Percentiles rank a stretch among this genome's conserved stretches.
phyloP scores from a whole-genome alignment of 2,888 invertebrate species.

The Drosophila mimica region DNA sequence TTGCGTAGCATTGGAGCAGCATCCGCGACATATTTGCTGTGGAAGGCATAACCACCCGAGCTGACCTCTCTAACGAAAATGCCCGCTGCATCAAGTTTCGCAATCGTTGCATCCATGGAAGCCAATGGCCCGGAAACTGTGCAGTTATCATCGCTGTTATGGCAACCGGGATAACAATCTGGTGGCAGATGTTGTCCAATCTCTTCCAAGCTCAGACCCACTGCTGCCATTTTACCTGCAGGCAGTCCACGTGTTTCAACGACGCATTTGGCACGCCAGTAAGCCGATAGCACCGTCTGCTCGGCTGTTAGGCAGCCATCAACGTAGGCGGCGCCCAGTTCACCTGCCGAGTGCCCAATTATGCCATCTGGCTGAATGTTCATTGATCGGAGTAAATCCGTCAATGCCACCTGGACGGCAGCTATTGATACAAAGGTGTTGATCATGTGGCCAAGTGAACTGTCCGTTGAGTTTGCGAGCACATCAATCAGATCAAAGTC shows the following conservation, averaged over 20 bases:
- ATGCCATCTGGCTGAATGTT: constrained; percentile 96
- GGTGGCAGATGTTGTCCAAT: constrained; percentile 90
- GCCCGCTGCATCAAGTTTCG: constrained; percentile 89
- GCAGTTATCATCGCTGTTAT: constrained; percentile 97
- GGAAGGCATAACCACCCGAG: constrained; percentile 95
- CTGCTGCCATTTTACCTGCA: constrained; percentile 95
- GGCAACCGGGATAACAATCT: constrained; percentile 95
- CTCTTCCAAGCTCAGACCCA: constrained; percentile 95
- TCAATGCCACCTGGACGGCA: constrained; percentile 97
- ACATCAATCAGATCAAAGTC: constrained; percentile 93
- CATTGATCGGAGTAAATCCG: constrained; percentile 91
- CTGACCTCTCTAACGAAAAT: constrained; percentile 94
- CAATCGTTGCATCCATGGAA: constrained; percentile 89
- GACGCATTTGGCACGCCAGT: constrained; percentile 95
- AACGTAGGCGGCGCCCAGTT: constrained; percentile 95
- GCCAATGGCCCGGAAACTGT: constrained; percentile 95
- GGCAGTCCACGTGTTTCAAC: constrained; percentile 89
- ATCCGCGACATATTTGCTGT: constrained; percentile 94
- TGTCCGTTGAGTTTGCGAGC: constrained; percentile 90
- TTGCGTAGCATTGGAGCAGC: constrained; percentile 92
- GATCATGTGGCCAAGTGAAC: constrained; percentile 93
- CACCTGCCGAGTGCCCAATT: constrained; percentile 93
- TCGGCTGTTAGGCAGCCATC: constrained; percentile 97
- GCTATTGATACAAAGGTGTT: constrained; percentile 97
- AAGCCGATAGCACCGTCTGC: constrained; percentile 97